These are phyloP conservation scores for Gopherus flavomarginatus DNA, from an alignment of 2,113 vertebrate species.

Conservation along the genomic window DNA sequence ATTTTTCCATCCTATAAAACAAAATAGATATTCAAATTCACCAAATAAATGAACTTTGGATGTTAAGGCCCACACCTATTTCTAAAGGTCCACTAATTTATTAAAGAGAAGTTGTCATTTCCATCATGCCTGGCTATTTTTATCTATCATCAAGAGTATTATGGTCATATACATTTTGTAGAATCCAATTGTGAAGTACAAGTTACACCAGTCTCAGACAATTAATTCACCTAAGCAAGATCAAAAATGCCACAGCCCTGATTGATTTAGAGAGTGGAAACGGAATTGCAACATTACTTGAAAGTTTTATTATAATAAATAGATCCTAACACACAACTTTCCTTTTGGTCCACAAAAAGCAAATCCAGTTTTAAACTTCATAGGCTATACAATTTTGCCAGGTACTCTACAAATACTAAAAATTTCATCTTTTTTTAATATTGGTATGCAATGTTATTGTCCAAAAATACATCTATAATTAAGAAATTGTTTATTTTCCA, in stretches of 20 bases:
- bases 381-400: background rate
- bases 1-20: constrained; percentile 91
- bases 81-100: background rate
- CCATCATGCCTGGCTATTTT: background rate
- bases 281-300: background rate
- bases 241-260: background rate
- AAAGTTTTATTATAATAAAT: background rate
- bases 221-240: background rate
- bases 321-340: background rate
- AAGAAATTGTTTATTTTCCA: background rate
- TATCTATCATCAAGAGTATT: background rate
- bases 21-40: constrained; percentile 12
- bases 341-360: background rate
- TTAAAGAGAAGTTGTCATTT: background rate
- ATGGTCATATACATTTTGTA: background rate
- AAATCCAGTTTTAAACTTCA: background rate
- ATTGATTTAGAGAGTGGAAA: background rate
- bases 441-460: background rate
- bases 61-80: fast-evolving
- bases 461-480: background rate
- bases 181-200: background rate
- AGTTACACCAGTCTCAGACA: background rate
- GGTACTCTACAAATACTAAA: background rate
- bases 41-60: background rate
- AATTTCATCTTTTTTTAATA: background rate